Evolutionary conservation across 1,140 invertebrate genomes (phyloP).

Genomic region (Camponotus pennsylvanicus): DNA sequence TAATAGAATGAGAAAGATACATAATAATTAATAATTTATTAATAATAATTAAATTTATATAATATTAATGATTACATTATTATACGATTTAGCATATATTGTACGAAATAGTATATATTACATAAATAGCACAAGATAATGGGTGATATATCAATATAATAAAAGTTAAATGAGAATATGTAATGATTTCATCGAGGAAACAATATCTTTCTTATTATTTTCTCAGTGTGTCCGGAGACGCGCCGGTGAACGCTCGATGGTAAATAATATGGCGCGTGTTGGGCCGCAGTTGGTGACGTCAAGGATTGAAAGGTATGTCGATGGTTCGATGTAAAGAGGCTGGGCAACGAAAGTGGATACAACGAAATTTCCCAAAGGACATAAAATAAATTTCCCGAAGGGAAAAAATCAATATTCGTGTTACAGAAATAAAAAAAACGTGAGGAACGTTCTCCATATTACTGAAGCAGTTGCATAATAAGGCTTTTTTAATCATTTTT

Average conservation of each 20-base stretch:
- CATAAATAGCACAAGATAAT: background rate
- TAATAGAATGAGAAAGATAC: background rate
- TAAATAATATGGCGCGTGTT: conserved; percentile 72
- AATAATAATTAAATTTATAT: conserved; percentile 24
- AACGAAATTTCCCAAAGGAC: conserved; percentile 46
- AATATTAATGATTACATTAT: conserved; percentile 14
- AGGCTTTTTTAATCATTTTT: background rate
- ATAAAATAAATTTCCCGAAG: conserved; percentile 35
- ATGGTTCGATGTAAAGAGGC: conserved; percentile 39
- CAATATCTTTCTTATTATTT: background rate
- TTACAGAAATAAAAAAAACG: background rate
- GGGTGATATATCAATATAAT: background rate
- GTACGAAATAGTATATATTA: background rate
- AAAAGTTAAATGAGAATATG: background rate
- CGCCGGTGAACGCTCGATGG: conserved; percentile 20
- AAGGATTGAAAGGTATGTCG: conserved; percentile 50
- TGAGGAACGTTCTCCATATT: background rate
- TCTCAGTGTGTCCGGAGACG: background rate
- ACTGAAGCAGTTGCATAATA: background rate
- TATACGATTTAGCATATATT: background rate
- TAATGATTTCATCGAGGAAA: background rate
- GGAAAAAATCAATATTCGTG: background rate
- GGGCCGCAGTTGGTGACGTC: conserved; percentile 71
- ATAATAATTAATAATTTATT: conserved; percentile 30
- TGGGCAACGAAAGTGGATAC: conserved; percentile 23